A percentile compares a stretch with the other conserved stretches of the same genome.
Evolutionary conservation across 2,113 vertebrate genomes (phyloP).

Genomic region (Anoplopoma fimbria): DNA sequence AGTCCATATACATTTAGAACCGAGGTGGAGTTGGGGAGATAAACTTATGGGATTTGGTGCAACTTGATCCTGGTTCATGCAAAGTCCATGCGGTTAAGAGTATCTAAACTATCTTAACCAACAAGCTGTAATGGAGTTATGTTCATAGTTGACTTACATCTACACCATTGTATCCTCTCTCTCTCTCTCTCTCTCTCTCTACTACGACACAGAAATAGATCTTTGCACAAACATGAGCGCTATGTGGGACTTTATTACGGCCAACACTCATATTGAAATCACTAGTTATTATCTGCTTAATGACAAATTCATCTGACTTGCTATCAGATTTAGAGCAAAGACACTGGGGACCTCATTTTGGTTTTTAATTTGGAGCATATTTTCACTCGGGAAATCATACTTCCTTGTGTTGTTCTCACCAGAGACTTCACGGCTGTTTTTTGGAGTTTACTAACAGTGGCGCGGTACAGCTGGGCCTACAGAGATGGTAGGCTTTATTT

Average conservation of each 20-base stretch:
- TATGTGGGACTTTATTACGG: slow-evolving; percentile 45
- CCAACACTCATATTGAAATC: slow-evolving; percentile 38
- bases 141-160: neutral
- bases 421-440: slow-evolving; percentile 59
- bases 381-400: slow-evolving; percentile 83
- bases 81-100: neutral
- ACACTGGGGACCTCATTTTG: slow-evolving; percentile 77
- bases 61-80: neutral
- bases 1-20: neutral
- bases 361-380: slow-evolving; percentile 83
- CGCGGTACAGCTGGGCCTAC: slow-evolving; percentile 56
- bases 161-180: neutral
- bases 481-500: slow-evolving; percentile 44
- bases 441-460: slow-evolving; percentile 82
- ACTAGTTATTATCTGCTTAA: slow-evolving; percentile 72
- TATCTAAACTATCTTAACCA: neutral
- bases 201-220: slow-evolving; percentile 38
- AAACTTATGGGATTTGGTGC: neutral
- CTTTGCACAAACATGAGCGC: slow-evolving; percentile 37
- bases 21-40: neutral
- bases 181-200: neutral
- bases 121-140: neutral
- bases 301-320: slow-evolving; percentile 77
- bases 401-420: slow-evolving; percentile 71
- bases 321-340: slow-evolving; percentile 75